A percentile compares a stretch with the other conserved stretches of the same genome.
Conservation (phyloP, 2,113 vertebrate species). For the Dolichotis patagonum region DNA sequence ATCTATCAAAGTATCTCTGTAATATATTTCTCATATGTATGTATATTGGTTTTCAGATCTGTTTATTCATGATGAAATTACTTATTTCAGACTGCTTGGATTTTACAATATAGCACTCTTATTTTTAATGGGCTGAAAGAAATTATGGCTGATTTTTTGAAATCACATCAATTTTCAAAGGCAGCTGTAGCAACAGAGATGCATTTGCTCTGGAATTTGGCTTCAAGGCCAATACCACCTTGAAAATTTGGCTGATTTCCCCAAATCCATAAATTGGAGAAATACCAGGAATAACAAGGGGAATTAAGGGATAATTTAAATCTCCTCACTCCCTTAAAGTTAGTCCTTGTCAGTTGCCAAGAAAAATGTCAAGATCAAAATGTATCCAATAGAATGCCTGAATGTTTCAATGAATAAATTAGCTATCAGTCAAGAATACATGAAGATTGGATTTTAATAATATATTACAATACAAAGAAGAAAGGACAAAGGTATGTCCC, state of each 20-base stretch:
- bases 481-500: not conserved
- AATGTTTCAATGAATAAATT: slow-evolving; percentile 36
- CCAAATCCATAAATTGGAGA: slow-evolving; percentile 72
- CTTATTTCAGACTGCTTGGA: not conserved
- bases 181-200: slow-evolving; percentile 69
- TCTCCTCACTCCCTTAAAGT: slow-evolving; percentile 57
- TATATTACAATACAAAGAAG: not conserved
- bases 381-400: not conserved
- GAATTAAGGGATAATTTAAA: slow-evolving; percentile 71
- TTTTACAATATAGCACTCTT: slow-evolving; percentile 28
- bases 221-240: slow-evolving; percentile 75
- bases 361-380: slow-evolving; percentile 67
- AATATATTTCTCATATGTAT: not conserved
- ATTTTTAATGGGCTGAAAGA: slow-evolving; percentile 68
- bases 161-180: slow-evolving; percentile 73
- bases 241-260: slow-evolving; percentile 78
- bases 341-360: slow-evolving; percentile 57
- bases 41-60: not conserved
- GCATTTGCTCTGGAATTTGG: slow-evolving; percentile 73
- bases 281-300: slow-evolving; percentile 72
- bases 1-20: not conserved
- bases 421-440: slow-evolving; percentile 34
- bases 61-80: slow-evolving; percentile 1
- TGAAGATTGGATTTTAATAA: not conserved
- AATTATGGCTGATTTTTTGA: slow-evolving; percentile 61